Base-by-base conservation (phyloP, 2,797 vertebrate species). In the Vespertilio murinus region DNA sequence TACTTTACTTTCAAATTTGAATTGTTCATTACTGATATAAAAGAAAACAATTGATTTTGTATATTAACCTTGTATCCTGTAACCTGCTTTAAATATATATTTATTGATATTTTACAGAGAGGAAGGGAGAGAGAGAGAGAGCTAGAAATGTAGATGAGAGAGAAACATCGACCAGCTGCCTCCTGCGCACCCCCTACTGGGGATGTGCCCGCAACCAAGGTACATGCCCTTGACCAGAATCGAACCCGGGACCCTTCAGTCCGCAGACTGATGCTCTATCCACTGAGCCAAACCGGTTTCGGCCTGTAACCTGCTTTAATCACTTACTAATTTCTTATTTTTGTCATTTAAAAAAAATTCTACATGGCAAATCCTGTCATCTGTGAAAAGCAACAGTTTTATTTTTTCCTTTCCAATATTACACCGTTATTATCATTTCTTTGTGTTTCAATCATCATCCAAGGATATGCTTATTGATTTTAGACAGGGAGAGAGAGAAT, bases 1-100 rank as follows among this genome's bases (percentile, higher is more conserved):
- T 40, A 28, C 56, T 89, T 91, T 65, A 87, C 6, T 52, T 95
- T 93, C 30, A 95, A 49, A 79, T 71, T 87, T 59, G 4, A 47
- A 38, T 83, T 82, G 7, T 35, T 91, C 14, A 80, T 83, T 79
- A 38, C 8, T 52, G 40, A 4, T 14, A 61, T 30, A 23, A 42
- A 87, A 42, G 9, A 90, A 77, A 67, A 4, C 4, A 45, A 47
- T 28, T 59, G 17, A 4, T 38, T 79, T 83, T 84, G 8, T 35
- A 14, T 64, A 49, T 61, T 90, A 54, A 33, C 6, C 1, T n/a
- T 75, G 18, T 80, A 77, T 77, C 3, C 14, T 71, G 56, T 77
- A 33, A 47, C 54, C 20, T 70, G 33, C 23, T 70, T 9, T 35
- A 75, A 79, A n/a, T n/a, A n/a, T n/a, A n/a, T n/a, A n/a, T n/a